Conservation (phyloP, 2,113 vertebrate genomes). For the Sakesphorus luctuosus region DNA sequence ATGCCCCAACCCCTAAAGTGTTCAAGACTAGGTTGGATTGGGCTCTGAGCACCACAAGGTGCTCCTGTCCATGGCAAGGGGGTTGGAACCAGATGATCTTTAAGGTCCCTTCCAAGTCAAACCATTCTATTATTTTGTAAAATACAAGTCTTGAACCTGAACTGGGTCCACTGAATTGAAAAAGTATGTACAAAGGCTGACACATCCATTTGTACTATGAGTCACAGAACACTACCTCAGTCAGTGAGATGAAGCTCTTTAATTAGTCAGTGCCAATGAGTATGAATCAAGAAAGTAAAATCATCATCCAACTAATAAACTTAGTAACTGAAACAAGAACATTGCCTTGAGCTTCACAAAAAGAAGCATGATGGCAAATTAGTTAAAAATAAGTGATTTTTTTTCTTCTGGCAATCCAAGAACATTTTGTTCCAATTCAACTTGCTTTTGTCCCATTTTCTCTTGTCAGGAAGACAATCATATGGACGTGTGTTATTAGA, state of each 20-base stretch:
- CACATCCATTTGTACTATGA: neutral
- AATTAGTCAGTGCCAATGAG: neutral
- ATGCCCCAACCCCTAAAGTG: neutral
- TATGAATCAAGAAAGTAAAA: neutral
- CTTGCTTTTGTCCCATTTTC: neutral
- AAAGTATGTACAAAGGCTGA: neutral
- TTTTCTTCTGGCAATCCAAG: neutral
- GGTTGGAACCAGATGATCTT: neutral
- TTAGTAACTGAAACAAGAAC: neutral
- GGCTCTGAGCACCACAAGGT: neutral
- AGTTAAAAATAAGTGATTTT: neutral
- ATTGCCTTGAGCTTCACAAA: neutral
- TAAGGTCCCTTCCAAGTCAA: neutral
- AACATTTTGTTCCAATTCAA: slow-evolving; percentile 53
- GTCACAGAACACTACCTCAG: neutral
- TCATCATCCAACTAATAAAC: neutral
- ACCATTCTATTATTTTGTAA: neutral
- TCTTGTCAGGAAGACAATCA: neutral
- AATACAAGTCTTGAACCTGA: neutral
- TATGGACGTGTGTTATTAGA: neutral
- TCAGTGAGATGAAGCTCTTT: neutral
- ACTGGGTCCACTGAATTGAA: neutral
- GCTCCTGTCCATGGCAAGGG: neutral
- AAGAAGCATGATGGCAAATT: neutral
- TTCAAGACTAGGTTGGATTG: neutral